Evolutionary conservation across 2,113 vertebrate genomes (phyloP).

Genomic region (Spea multiplicata): DNA sequence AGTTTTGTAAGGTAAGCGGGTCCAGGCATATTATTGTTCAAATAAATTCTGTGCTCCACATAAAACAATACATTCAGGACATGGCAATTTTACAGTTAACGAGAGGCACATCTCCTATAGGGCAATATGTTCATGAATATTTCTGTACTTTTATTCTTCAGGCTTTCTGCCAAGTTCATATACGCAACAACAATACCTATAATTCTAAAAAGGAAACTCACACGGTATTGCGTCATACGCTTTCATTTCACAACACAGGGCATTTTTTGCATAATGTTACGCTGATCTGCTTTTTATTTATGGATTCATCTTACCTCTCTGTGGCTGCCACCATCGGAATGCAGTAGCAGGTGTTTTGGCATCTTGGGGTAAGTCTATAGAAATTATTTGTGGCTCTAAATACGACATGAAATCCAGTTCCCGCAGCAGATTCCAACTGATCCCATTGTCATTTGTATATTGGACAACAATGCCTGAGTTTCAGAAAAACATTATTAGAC

Average conservation of each 20-base stretch:
- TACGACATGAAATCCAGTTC: slow-evolving; percentile 92
- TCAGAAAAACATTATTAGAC: not conserved
- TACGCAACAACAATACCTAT: too few species aligned
- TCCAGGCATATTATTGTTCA: too few species aligned
- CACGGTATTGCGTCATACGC: too few species aligned
- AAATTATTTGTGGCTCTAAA: slow-evolving; percentile 91
- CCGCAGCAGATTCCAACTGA: slow-evolving; percentile 86
- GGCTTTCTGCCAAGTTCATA: too few species aligned
- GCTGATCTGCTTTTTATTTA: not conserved
- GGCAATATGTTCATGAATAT: too few species aligned
- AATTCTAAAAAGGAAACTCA: not conserved
- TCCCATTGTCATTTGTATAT: slow-evolving; percentile 90
- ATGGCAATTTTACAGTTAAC: too few species aligned
- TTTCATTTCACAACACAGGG: too few species aligned
- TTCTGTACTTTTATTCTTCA: too few species aligned
- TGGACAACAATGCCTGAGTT: slow-evolving; percentile 86
- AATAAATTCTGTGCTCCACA: too few species aligned
- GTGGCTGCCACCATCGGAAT: slow-evolving; percentile 97
- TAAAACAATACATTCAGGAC: too few species aligned
- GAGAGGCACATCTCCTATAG: too few species aligned
- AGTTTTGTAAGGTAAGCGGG: too few species aligned
- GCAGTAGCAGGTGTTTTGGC: slow-evolving; percentile 87
- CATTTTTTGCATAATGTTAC: not conserved
- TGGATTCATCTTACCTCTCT: slow-evolving; percentile 71
- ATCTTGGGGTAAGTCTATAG: slow-evolving; percentile 84